Evolutionary conservation across 2,888 invertebrate genomes (phyloP).

Genomic region (Trisateles emortualis): DNA sequence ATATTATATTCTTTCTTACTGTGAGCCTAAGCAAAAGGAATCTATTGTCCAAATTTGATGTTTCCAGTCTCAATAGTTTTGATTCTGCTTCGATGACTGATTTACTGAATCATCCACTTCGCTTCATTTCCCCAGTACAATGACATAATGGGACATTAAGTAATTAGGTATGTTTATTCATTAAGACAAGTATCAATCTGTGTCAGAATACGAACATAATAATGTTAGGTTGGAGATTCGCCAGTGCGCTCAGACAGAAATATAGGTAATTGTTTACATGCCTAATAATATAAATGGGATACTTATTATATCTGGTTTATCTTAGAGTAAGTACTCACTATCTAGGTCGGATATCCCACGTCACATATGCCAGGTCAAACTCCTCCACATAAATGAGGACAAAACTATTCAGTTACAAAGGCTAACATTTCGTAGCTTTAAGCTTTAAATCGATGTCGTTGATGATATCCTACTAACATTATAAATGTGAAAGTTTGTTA

Average conservation of each 20-base stretch:
- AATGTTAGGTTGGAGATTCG: constrained; percentile 45
- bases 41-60: too few species aligned
- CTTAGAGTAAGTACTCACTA: constrained; percentile 1
- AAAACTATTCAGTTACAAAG: neutral
- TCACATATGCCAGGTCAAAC: constrained; percentile 4
- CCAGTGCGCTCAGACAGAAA: constrained; percentile 45
- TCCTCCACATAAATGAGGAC: neutral
- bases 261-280: constrained; percentile 40
- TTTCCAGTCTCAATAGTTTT: too few species aligned
- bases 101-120: too few species aligned
- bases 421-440: too few species aligned
- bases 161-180: constrained; percentile 37
- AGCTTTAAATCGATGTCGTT: too few species aligned
- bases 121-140: too few species aligned
- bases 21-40: too few species aligned
- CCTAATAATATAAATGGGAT: constrained; percentile 37
- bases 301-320: constrained; percentile 36
- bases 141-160: constrained; percentile 28
- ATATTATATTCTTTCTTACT: too few species aligned
- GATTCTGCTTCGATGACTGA: too few species aligned
- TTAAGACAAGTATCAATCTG: constrained; percentile 42
- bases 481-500: too few species aligned
- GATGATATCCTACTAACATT: too few species aligned
- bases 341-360: neutral
- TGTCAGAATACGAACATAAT: constrained; percentile 39